Evolutionary conservation across 2,113 vertebrate genomes (phyloP).

Genomic region (Heterotilapia buettikoferi): DNA sequence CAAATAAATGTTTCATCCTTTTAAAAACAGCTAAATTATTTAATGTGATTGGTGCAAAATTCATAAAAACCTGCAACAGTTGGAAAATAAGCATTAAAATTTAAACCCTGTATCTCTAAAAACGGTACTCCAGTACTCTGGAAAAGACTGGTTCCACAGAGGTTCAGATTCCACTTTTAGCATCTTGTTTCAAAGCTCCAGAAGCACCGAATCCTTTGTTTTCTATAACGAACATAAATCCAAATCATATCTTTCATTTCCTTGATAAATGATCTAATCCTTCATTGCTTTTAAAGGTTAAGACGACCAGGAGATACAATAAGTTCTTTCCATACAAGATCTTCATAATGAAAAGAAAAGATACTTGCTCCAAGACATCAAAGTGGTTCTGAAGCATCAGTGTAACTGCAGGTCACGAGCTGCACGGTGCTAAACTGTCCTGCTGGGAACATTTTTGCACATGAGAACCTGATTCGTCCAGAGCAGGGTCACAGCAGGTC

Average conservation of each 20-base stretch:
- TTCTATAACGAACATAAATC: neutral
- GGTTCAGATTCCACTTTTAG: neutral
- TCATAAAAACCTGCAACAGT: neutral
- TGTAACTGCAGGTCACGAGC: neutral
- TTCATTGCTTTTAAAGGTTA: neutral
- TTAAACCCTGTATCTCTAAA: neutral
- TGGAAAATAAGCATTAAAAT: neutral
- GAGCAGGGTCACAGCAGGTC: constrained; percentile 21
- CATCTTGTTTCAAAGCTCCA: accelerated
- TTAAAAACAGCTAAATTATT: neutral
- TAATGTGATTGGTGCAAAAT: neutral
- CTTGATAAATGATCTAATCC: neutral
- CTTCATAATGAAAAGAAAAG: neutral
- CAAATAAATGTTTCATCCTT: neutral
- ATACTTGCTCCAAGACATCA: neutral
- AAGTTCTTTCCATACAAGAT: neutral
- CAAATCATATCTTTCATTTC: neutral
- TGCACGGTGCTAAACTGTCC: neutral
- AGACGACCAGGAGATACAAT: neutral
- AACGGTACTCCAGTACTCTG: neutral
- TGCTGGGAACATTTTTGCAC: constrained; percentile 17
- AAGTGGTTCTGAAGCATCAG: neutral
- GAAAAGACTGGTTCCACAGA: neutral
- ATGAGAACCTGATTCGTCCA: constrained; percentile 21
- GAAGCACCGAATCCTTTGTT: neutral